phyloP scores from a whole-genome alignment of 2,797 vertebrate genomes.

The Eptatretus atami region DNA sequence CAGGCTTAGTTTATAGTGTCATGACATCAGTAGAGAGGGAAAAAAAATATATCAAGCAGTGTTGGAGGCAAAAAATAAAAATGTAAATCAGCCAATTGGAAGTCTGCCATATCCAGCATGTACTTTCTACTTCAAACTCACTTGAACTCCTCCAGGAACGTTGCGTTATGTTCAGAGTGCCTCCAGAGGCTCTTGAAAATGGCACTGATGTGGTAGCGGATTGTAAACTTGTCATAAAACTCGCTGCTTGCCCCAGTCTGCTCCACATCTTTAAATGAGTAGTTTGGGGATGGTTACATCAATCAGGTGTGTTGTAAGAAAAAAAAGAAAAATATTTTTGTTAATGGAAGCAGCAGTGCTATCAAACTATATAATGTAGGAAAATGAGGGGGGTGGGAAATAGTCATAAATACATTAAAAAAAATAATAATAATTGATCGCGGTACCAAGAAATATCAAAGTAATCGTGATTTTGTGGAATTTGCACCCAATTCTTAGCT shows the following conservation, averaged over 20 bases:
- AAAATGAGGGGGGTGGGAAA: neutral
- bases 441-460: too few species aligned
- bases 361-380: neutral
- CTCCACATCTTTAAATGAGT: slow-evolving; percentile 36
- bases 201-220: slow-evolving; percentile 95
- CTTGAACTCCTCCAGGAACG: slow-evolving; percentile 98
- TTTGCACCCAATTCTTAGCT: too few species aligned
- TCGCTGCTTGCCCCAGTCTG: slow-evolving; percentile 91
- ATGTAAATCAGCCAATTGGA: too few species aligned
- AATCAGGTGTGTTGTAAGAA: neutral
- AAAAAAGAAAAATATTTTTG: neutral
- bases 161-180: slow-evolving; percentile 74
- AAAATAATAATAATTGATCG: neutral
- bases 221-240: slow-evolving; percentile 97
- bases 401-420: neutral
- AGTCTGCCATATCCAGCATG: too few species aligned
- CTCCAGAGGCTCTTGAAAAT: slow-evolving; percentile 99
- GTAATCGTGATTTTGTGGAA: too few species aligned
- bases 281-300: neutral
- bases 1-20: too few species aligned
- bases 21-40: too few species aligned
- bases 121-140: slow-evolving; percentile 19
- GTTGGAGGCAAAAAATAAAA: too few species aligned
- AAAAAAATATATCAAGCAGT: too few species aligned
- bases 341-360: neutral